These are phyloP conservation scores for Drosophila stalkeri DNA, from an alignment of 2,888 invertebrate genomes.

Conservation along the genomic window DNA sequence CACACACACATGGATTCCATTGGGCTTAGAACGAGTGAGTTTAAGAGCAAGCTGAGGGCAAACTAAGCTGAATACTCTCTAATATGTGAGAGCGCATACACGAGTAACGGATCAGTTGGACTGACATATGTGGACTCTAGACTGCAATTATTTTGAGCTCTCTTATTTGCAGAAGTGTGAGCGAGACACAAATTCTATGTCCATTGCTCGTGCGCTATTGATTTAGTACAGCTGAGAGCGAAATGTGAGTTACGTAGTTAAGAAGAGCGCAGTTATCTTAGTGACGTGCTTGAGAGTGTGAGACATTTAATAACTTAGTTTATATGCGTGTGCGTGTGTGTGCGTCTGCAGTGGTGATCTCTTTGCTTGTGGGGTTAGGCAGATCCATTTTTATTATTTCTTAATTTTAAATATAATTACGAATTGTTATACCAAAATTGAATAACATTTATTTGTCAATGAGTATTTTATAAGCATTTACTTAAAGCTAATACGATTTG, in stretches of 20 bases:
- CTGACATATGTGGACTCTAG: not conserved
- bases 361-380: not conserved
- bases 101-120: not conserved
- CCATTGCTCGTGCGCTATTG: not conserved
- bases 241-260: not conserved
- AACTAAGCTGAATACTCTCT: not conserved
- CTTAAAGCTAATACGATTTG: not conserved
- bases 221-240: not conserved
- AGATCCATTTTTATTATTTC: too few relatives aligned
- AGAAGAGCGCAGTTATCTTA: not conserved
- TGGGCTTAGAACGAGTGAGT: not conserved
- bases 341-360: not conserved
- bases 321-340: not conserved
- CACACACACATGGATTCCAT: not conserved
- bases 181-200: not conserved
- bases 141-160: not conserved
- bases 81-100: not conserved
- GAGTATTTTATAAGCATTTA: not conserved
- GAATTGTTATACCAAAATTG: not conserved
- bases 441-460: not conserved
- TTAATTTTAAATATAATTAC: too few relatives aligned
- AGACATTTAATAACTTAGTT: too few relatives aligned
- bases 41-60: not conserved
- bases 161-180: too few relatives aligned
- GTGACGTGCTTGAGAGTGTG: too few relatives aligned